Evolutionary conservation across 1,140 invertebrate genomes (phyloP).

Genomic region (Drosophila pruinosa): DNA sequence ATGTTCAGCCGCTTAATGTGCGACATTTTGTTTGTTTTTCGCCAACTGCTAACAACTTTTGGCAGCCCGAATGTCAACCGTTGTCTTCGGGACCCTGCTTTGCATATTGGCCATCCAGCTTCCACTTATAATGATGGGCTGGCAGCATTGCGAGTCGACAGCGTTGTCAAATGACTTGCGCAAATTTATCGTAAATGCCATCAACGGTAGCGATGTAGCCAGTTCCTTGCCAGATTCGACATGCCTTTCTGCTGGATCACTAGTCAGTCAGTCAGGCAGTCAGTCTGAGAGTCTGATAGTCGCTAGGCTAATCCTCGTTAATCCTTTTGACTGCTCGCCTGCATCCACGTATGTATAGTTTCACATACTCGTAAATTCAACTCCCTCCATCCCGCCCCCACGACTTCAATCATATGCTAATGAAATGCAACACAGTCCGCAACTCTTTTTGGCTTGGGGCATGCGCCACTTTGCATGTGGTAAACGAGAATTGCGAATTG

Average conservation of each 20-base stretch:
- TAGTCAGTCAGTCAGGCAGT: slow-evolving; percentile 1
- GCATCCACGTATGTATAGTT: background rate
- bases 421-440: slow-evolving; percentile 55
- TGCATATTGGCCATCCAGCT: slow-evolving; percentile 54
- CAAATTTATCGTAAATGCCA: slow-evolving; percentile 82
- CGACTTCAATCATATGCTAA: slow-evolving; percentile 62
- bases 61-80: slow-evolving; percentile 41
- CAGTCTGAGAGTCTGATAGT: background rate
- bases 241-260: slow-evolving; percentile 4
- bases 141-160: slow-evolving; percentile 20
- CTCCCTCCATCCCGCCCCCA: slow-evolving; percentile 12
- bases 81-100: slow-evolving; percentile 16
- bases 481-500: slow-evolving; percentile 18
- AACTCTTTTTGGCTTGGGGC: slow-evolving; percentile 18
- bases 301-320: slow-evolving; percentile 68
- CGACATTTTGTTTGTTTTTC: slow-evolving; percentile 79
- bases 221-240: slow-evolving; percentile 30
- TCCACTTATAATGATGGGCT: slow-evolving; percentile 69
- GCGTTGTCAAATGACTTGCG: slow-evolving; percentile 82
- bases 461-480: slow-evolving; percentile 40
- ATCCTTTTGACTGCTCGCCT: slow-evolving; percentile 51
- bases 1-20: slow-evolving; percentile 77
- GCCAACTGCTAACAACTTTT: slow-evolving; percentile 50
- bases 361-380: slow-evolving; percentile 70
- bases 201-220: slow-evolving; percentile 54